Evolutionary conservation across 2,888 invertebrate genomes (phyloP), one percentile per base, ranked within the genome.

Genomic region (Diadromus collaris): DNA sequence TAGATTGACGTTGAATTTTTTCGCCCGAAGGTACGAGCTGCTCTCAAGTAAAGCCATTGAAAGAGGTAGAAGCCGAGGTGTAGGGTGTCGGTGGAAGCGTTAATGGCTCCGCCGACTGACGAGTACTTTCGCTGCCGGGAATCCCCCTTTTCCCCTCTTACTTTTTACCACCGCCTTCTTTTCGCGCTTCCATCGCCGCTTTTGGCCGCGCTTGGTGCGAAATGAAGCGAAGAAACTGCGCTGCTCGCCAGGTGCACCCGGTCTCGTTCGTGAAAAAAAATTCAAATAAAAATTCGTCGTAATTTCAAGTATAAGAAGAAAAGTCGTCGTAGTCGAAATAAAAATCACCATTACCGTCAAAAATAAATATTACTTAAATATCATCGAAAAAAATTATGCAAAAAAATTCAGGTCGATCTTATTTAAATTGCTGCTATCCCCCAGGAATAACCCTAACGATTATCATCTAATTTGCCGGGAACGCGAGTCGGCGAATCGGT

Each of bases 161-260:
- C 46, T 56, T 74, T 74, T 74, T 74, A 60, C 46, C 63, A 16
- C 63, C 54, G 56, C 46, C 74, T 65, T 70, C 58, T 64, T 74
- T 56, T 41, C 27, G 29, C 54, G 16, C 44, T 27, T 10, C 54
- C 24, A n/a, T 56, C 16, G 44, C 19, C 58, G 41, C 51, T 38
- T 46, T 29, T 19, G 56, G 74, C 41, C 64, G 2, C 13, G 46
- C 46, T 68, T 63, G 76, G 38, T 76, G 76, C 61, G 56, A 68
- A 79, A 79, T 76, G 76, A 79, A 71, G 61, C 71, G 71, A 71
- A 71, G 79, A 79, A 76, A 79, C 70, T 69, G 46, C 32, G 68
- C 21, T 24, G 68, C 54, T 54, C 61, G 27, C 75, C 75, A 65
- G 54, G 65, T 65, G 44, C 38, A 32, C 32, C 64, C 46, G 19